phyloP scores from a whole-genome alignment of 2,888 invertebrate species.

The Melanostoma mellinum region DNA sequence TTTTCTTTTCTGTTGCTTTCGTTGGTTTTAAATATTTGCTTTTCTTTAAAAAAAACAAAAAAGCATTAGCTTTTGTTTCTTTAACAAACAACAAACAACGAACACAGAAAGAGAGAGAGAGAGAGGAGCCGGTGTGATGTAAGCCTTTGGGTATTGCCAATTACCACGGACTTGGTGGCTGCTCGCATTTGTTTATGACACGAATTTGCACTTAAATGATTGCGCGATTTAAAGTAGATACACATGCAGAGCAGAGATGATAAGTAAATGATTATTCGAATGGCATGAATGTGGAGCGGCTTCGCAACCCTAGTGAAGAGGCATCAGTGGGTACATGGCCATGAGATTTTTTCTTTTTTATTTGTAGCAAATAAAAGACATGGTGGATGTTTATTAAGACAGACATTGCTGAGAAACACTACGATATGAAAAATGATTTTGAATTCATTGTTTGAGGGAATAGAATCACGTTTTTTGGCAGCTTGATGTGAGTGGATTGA shows the following conservation, averaged over 20 bases:
- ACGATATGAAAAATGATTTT: too few species aligned
- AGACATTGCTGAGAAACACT: constrained; percentile 1
- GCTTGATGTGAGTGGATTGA: too few species aligned
- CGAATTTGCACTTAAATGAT: constrained; percentile 71
- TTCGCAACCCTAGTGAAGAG: constrained; percentile 50
- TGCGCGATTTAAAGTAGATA: constrained; percentile 42
- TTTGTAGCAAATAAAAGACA: constrained; percentile 45
- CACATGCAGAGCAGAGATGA: constrained; percentile 31
- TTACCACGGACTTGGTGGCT: constrained; percentile 26
- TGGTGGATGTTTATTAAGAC: background rate
- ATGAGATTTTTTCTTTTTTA: constrained; percentile 51
- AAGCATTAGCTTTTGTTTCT: constrained; percentile 42
- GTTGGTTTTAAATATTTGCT: constrained; percentile 50
- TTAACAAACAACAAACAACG: background rate
- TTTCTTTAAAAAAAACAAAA: constrained; percentile 43
- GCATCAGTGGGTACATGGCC: constrained; percentile 8
- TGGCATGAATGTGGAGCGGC: constrained; percentile 1
- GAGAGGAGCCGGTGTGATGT: constrained; percentile 33
- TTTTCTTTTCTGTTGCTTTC: constrained; percentile 21
- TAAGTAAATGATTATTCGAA: constrained; percentile 30
- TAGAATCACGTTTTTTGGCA: too few species aligned
- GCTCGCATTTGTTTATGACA: constrained; percentile 70
- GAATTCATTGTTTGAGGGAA: too few species aligned
- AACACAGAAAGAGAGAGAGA: constrained; percentile 21
- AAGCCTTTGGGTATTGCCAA: constrained; percentile 19